These are phyloP conservation scores for Anthonomus grandis DNA, from an alignment of 1,140 invertebrate genomes.

Conservation along the genomic window DNA sequence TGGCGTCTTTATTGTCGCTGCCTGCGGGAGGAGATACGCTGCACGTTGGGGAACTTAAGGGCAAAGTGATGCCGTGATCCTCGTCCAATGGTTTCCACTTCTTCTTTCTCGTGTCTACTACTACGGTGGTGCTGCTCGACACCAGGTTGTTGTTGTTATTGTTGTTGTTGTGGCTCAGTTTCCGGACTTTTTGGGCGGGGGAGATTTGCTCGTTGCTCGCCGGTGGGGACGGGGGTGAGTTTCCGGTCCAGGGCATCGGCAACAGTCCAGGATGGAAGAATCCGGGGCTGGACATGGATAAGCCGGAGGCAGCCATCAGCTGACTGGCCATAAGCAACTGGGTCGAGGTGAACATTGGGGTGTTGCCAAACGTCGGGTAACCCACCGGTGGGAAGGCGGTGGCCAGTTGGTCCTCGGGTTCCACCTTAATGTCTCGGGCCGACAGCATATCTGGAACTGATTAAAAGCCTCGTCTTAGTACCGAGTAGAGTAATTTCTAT, in stretches of 20 bases:
- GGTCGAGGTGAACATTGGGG: constrained; percentile 53
- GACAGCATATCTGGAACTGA: constrained; percentile 36
- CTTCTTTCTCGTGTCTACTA: constrained; percentile 41
- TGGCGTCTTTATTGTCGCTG: constrained; percentile 52
- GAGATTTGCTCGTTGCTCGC: constrained; percentile 39
- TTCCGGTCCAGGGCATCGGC: constrained; percentile 42
- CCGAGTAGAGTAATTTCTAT: too few relatives aligned
- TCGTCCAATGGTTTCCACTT: constrained; percentile 42
- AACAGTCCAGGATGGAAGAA: constrained; percentile 55
- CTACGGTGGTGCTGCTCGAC: constrained; percentile 48
- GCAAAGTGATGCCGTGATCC: constrained; percentile 37
- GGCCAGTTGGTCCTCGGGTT: constrained; percentile 35
- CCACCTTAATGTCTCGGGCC: constrained; percentile 36
- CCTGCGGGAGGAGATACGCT: constrained; percentile 53
- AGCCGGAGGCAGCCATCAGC: constrained; percentile 52
- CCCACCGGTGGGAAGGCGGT: constrained; percentile 35
- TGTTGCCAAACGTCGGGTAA: constrained; percentile 57
- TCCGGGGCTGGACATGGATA: constrained; percentile 51
- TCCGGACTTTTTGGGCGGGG: constrained; percentile 45
- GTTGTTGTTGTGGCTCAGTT: constrained; percentile 49
- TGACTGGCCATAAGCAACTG: constrained; percentile 56
- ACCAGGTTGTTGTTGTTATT: constrained; percentile 52
- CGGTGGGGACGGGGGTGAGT: constrained; percentile 46
- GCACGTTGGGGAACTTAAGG: constrained; percentile 49
- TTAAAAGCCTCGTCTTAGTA: too few relatives aligned